Evolutionary conservation across 2,797 vertebrate genomes (phyloP), one percentile per base, ranked within the genome.

Genomic region (Epinephelus malabaricus): DNA sequence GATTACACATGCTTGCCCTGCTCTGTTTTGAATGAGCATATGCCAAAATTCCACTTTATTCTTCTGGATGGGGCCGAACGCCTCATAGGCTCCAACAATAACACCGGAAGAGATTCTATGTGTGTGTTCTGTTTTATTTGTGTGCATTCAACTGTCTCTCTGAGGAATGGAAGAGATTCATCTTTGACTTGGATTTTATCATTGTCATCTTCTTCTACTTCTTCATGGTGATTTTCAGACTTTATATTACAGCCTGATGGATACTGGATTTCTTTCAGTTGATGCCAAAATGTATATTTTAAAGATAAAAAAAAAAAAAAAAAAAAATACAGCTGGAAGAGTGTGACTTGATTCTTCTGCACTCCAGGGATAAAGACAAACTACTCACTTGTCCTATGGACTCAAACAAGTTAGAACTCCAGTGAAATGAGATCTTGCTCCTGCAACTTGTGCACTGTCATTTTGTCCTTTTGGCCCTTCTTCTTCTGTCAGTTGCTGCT

Each of bases 11-110:
- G 76, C 82, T 82, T 61, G 62, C 58, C 75, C 79, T 63, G 45
- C 79, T 88, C 61, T 83, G 85, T 92, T 92, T 92, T 65, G 80
- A 89, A 83, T 90, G 88, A 92, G 85, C 69, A 58, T 51, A 74
- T 70, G 89, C 91, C 90, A 92, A 86, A 23, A 86, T 81, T 90
- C 73, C 77, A 46, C 73, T 91, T 86, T 73, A 73, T 83, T 83
- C 82, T 76, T 74, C 78, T 76, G 77, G 62, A 73, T 8, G 17
- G 10, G 67, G 58, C 19, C 0, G 0, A 82, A 72, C 18, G 73
- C 69, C 50, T 82, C 62, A 76, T 63, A 50, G 58, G 61, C 77
- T 92, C 90, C 90, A 91, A 87, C 3, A 64, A 89, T 84, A 92
- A 90, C 84, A 91, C 34, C 18, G 19, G 56, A 75, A 40, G 47